Base-by-base conservation (phyloP, 2,113 vertebrate genomes). In the Heptranchias perlo region DNA sequence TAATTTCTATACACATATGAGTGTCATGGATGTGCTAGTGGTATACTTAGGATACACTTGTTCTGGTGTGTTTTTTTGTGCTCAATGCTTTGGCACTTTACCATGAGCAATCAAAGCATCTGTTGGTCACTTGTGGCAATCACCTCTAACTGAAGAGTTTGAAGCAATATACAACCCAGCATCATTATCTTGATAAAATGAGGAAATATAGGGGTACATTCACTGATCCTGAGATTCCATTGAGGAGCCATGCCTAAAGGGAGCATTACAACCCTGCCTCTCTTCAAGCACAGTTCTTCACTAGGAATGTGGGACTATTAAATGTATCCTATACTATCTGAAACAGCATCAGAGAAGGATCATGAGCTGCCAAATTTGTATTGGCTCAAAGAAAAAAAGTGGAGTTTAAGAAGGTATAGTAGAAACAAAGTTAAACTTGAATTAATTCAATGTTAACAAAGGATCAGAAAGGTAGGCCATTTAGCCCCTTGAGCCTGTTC, bases 361-460 rank as follows among this genome's bases (percentile, higher is more conserved):
- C 2, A n/a, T n/a, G 4, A 39, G 54, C 4, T 91, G 31, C 31
- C 87, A 31, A 58, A 18, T 93, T 21, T 61, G 35, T 49, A 62
- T 28, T 35, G 62, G 89, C 58, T 92, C 49, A 92, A 49, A 87
- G 82, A 39, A 84, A 54, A 94, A 44, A 94, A 94, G 3, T 44
- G 5, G 58, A 39, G n/a, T 25, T 94, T 10, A 44, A 94, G n/a
- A 94, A 64, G 16, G 16, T 94, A 62, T 23, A 16, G 6, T 64
- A 94, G 52, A 92, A 49, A 25, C 10, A 89, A 31, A 92, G 35
- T 1, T 58, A 58, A 61, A 58, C n/a, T 16, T 64, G 31, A 94
- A 94, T 94, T n/a, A 64, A n/a, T 21, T 94, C n/a, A 64, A n/a
- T 44, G n/a, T 62, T 92, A 92, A n/a, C 39, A 89, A 52, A 89